Base-by-base conservation (phyloP, 2,797 vertebrate genomes). In the Channa striata region DNA sequence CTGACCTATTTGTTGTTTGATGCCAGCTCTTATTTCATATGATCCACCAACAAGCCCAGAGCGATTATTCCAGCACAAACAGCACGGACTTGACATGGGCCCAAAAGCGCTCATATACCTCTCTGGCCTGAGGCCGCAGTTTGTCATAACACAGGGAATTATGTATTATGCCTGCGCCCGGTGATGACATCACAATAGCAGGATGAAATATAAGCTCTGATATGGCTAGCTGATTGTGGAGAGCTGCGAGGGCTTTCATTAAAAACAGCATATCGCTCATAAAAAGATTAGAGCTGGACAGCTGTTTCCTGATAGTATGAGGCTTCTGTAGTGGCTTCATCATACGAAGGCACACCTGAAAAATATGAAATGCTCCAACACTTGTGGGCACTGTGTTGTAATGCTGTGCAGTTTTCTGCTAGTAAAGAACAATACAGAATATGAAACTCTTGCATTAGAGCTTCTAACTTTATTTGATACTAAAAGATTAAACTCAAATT, bases 121-220 rank as follows among this genome's bases (percentile, higher is more conserved):
- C 91, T 75, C 77, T 84, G 77, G 90, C 92, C 92, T 16, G 20
- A 48, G 92, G 91, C 89, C 87, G 88, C 90, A 80, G 92, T 95
- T 94, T 94, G 92, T 95, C 94, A 95, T 92, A 92, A 94, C 90
- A 91, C 87, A 81, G 92, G 90, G 93, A 94, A 95, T 95, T 94
- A 94, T 94, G 91, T 94, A 94, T 94, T 92, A 93, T 87, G 90
- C 83, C 91, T 82, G 91, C 73, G 91, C 90, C 92, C 77, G 78
- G 84, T 92, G 92, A 94, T 94, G 93, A 94, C 94, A 95, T 94
- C 93, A 94, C 93, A 92, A 93, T 90, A 93, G 90, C 92, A 87
- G 93, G 92, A 94, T 94, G 94, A 94, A 94, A 94, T 93, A 94
- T 94, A 94, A 91, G 92, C 91, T 79, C 78, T 93, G 94, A 95